Evolutionary conservation across 1,140 invertebrate genomes (phyloP).

Genomic region (Plodia interpunctella): DNA sequence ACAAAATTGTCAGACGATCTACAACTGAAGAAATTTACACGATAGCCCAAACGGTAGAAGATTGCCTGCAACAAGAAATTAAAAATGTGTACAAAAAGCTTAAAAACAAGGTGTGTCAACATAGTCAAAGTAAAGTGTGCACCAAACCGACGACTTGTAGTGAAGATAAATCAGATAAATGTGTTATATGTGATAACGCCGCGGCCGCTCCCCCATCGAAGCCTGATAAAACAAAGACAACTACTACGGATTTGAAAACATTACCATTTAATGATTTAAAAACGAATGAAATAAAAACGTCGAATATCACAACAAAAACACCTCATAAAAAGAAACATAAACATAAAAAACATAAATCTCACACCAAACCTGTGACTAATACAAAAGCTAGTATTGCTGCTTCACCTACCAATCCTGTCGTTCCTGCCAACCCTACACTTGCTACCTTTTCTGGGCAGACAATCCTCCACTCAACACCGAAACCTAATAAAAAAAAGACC

Average conservation of each 20-base stretch:
- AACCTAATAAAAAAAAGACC: no score
- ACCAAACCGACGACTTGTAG: background rate
- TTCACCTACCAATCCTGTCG: background rate
- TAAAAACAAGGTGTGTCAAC: slow-evolving; percentile 35
- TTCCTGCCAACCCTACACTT: no score
- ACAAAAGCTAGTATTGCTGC: background rate
- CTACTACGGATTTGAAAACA: no score
- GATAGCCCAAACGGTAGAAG: slow-evolving; percentile 35
- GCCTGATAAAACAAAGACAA: no score
- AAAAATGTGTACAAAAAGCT: slow-evolving; percentile 43
- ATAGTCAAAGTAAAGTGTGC: background rate
- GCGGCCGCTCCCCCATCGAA: no score
- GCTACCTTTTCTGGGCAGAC: no score
- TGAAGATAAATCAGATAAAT: no score
- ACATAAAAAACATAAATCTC: background rate
- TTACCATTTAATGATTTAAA: no score
- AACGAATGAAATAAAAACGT: no score
- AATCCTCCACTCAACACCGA: no score
- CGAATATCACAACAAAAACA: no score
- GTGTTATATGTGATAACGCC: no score
- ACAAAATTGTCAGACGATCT: slow-evolving; percentile 27
- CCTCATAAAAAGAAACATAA: background rate
- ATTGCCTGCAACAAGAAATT: slow-evolving; percentile 37
- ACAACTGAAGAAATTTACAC: slow-evolving; percentile 33
- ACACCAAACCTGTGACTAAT: background rate